These are phyloP conservation scores for Coleophora deauratella DNA, from an alignment of 2,888 invertebrate species.

Conservation along the genomic window DNA sequence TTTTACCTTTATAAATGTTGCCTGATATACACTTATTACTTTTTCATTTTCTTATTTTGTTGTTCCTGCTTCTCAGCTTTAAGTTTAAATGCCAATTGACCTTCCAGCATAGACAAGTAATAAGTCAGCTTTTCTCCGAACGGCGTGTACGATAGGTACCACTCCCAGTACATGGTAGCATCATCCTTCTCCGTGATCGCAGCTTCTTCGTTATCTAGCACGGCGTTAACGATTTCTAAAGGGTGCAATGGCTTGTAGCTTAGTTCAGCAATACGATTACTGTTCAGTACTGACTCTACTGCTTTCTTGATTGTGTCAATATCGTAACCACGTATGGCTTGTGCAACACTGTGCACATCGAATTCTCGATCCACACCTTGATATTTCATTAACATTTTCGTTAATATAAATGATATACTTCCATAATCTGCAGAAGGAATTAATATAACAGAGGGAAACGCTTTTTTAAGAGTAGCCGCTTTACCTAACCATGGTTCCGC, in stretches of 20 bases:
- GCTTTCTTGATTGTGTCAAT: conserved; percentile 59
- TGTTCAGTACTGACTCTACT: conserved; percentile 52
- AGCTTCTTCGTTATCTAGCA: conserved; percentile 41
- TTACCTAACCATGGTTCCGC: conserved; percentile 78
- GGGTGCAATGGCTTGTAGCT: conserved; percentile 65
- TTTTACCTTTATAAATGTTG: neutral
- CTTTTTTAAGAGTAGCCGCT: conserved; percentile 58
- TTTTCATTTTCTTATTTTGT: conserved; percentile 30
- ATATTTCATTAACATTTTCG: conserved; percentile 72
- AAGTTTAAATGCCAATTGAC: conserved; percentile 40
- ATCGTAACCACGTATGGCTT: conserved; percentile 68
- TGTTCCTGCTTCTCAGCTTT: conserved; percentile 56
- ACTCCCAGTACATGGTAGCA: conserved; percentile 57
- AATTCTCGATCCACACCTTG: conserved; percentile 74
- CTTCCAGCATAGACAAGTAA: conserved; percentile 43
- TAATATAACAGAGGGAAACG: conserved; percentile 73
- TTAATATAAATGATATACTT: conserved; percentile 70
- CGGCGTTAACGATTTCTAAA: conserved; percentile 61
- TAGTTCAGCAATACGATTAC: conserved; percentile 67
- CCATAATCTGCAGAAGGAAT: conserved; percentile 75
- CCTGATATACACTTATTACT: no score
- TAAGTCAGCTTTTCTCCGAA: conserved; percentile 43
- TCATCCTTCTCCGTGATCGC: conserved; percentile 53
- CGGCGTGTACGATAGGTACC: conserved; percentile 56
- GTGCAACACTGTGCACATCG: conserved; percentile 73